A percentile compares a stretch with the other conserved stretches of the same genome.
Conservation (phyloP, 2,888 invertebrate species). For the Aleiodes leptofemur region DNA sequence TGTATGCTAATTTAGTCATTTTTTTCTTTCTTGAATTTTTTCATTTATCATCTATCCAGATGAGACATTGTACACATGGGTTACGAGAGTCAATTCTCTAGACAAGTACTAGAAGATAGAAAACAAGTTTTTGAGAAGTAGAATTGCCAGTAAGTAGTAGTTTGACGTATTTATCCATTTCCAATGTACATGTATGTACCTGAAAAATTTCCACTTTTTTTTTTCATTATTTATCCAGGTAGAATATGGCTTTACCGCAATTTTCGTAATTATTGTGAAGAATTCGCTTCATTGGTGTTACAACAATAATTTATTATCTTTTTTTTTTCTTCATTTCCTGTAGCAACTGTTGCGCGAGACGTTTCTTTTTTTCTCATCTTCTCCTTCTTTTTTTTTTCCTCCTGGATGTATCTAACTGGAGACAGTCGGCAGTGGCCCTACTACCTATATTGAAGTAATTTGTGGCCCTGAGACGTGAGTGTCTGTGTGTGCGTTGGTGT, state of each 20-base stretch:
- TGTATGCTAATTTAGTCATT: no score
- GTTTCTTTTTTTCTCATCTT: slow-evolving; percentile 10
- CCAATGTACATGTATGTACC: slow-evolving; percentile 54
- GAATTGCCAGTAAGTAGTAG: slow-evolving; percentile 57
- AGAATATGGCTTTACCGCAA: slow-evolving; percentile 50
- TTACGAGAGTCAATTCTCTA: not conserved
- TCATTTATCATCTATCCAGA: slow-evolving; percentile 8
- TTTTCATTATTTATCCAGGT: slow-evolving; percentile 50
- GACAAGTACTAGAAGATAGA: slow-evolving; percentile 52
- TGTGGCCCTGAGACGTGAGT: slow-evolving; percentile 34
- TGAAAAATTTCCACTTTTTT: slow-evolving; percentile 51
- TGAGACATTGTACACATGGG: slow-evolving; percentile 9
- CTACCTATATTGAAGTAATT: slow-evolving; percentile 31
- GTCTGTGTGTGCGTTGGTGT: slow-evolving; percentile 41
- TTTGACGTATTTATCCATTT: slow-evolving; percentile 25
- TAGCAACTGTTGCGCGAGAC: slow-evolving; percentile 30
- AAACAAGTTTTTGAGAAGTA: slow-evolving; percentile 67
- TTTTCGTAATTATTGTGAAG: slow-evolving; percentile 26
- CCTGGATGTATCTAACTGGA: slow-evolving; percentile 23
- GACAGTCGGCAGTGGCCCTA: slow-evolving; percentile 9
- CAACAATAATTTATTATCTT: not conserved
- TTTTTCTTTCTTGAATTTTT: no score
- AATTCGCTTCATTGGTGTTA: slow-evolving; percentile 26
- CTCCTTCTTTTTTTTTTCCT: not conserved
- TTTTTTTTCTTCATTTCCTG: slow-evolving; percentile 17